Evolutionary conservation across 2,113 vertebrate species (phyloP).

Genomic region (Euleptes europaea): DNA sequence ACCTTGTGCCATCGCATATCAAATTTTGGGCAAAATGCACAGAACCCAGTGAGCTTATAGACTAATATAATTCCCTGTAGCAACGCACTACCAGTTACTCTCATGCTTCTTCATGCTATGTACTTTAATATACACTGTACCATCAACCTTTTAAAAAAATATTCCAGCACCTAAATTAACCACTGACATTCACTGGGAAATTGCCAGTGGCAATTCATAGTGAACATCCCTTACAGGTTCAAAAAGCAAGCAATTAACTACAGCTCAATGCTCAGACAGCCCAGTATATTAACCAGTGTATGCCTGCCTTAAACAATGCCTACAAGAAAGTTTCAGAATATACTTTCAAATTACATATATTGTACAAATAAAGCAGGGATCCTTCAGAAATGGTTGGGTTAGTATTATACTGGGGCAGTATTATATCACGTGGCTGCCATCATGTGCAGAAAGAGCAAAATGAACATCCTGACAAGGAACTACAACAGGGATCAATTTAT

Average conservation of each 20-base stretch:
- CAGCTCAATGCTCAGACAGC: background rate
- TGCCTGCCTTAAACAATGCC: background rate
- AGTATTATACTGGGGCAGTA: background rate
- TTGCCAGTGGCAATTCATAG: too few species aligned
- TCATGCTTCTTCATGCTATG: too few species aligned
- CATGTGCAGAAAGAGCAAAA: background rate
- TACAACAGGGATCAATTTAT: background rate
- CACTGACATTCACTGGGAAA: too few species aligned
- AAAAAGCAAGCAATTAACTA: background rate
- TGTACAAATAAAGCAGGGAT: background rate
- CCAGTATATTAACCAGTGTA: background rate
- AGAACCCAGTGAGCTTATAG: too few species aligned
- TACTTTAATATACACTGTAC: too few species aligned
- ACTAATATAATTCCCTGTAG: too few species aligned
- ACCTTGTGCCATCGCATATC: too few species aligned
- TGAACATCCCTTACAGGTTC: background rate
- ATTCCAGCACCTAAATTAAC: too few species aligned
- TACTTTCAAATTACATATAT: background rate
- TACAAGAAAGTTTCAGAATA: background rate
- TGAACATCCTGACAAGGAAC: background rate
- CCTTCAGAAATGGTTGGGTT: too few species aligned
- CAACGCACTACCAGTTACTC: too few species aligned
- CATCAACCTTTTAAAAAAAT: too few species aligned
- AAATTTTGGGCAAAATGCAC: too few species aligned
- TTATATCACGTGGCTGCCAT: background rate